phyloP scores from a whole-genome alignment of 2,113 vertebrate genomes.

The Nyctereutes procyonoides region DNA sequence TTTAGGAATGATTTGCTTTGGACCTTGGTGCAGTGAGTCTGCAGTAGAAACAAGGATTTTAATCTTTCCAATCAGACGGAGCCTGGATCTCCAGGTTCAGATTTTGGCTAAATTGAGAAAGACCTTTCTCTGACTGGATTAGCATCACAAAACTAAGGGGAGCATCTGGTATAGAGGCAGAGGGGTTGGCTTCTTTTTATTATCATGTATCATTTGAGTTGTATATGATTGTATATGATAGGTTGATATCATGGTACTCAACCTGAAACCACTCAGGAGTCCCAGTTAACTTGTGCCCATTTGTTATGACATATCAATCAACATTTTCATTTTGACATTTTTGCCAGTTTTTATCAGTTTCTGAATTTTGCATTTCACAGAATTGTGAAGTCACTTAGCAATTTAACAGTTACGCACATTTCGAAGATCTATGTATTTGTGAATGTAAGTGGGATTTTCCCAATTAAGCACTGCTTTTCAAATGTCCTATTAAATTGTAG shows the following conservation, averaged over 20 bases:
- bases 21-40: background rate
- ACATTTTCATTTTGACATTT: constrained; percentile 4
- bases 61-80: background rate
- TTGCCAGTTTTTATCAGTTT: background rate
- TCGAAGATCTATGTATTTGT: background rate
- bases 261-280: background rate
- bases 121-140: background rate
- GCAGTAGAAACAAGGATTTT: background rate
- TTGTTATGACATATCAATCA: background rate
- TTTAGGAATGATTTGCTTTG: background rate
- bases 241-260: background rate
- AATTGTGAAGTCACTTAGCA: background rate
- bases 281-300: background rate
- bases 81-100: background rate
- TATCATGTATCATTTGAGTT: background rate
- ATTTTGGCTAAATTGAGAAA: background rate
- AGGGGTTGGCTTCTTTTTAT: background rate
- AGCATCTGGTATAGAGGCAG: background rate
- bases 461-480: background rate
- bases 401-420: background rate
- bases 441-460: background rate
- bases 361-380: background rate
- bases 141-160: background rate
- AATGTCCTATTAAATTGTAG: background rate
- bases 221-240: background rate